Conservation (phyloP, 1,140 invertebrate genomes). For the Piezodorus guildinii region DNA sequence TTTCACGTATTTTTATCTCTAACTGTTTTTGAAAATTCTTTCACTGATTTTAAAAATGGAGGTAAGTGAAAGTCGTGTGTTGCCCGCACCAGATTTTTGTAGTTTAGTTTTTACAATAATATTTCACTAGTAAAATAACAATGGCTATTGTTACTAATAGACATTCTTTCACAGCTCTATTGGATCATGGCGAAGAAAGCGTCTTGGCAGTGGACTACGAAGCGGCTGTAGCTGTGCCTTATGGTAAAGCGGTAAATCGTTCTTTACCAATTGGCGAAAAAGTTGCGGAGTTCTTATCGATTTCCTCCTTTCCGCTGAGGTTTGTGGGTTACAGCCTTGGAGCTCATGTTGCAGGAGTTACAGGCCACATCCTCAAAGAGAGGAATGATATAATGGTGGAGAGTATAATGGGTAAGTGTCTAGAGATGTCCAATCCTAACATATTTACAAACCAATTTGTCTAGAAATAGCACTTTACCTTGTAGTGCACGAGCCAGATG, state of each 20-base stretch:
- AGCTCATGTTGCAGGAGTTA: slow-evolving; percentile 16
- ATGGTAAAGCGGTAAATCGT: background rate
- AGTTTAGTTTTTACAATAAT: too few species aligned
- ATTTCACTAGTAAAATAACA: too few species aligned
- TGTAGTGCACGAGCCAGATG: too few species aligned
- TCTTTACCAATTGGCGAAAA: background rate
- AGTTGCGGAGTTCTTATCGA: background rate
- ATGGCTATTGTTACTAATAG: too few species aligned
- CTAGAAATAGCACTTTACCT: too few species aligned
- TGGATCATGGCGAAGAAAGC: background rate
- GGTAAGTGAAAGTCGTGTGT: too few species aligned
- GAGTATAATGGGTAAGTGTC: slow-evolving; percentile 15
- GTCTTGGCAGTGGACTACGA: slow-evolving; percentile 2
- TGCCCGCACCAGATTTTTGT: too few species aligned
- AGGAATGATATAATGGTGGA: background rate
- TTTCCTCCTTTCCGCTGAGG: background rate
- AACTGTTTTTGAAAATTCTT: too few species aligned
- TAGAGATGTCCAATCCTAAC: too few species aligned
- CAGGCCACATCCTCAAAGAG: background rate
- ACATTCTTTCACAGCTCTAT: background rate
- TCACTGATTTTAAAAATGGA: too few species aligned
- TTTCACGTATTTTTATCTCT: too few species aligned
- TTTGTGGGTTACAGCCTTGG: slow-evolving; percentile 18
- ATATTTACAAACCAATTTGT: too few species aligned
- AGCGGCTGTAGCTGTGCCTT: background rate